phyloP scores from a whole-genome alignment of 1,140 invertebrate species.

The Zaprionus ghesquierei region DNA sequence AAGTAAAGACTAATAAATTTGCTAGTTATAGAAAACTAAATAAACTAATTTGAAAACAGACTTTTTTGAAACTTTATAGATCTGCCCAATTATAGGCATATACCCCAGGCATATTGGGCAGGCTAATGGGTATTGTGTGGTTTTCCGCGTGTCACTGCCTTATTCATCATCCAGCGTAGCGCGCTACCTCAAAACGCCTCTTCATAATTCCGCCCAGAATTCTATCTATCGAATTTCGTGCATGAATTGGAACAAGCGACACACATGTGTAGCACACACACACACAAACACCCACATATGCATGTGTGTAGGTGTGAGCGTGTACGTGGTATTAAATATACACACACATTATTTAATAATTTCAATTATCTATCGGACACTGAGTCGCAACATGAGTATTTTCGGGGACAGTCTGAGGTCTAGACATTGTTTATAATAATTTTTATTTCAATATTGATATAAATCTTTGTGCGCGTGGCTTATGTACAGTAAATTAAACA shows the following conservation, averaged over 20 bases:
- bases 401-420: slow-evolving; percentile 27
- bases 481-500: not conserved
- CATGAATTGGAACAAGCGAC: slow-evolving; percentile 12
- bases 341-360: slow-evolving; percentile 31
- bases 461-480: slow-evolving; percentile 35
- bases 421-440: slow-evolving; percentile 36
- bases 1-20: not conserved
- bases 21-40: not conserved
- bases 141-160: not conserved
- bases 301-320: not conserved
- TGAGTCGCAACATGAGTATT: slow-evolving; percentile 18
- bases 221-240: slow-evolving; percentile 17
- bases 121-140: not conserved
- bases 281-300: too few relatives aligned
- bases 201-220: slow-evolving; percentile 10
- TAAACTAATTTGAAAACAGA: not conserved
- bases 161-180: slow-evolving; percentile 7
- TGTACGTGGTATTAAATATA: slow-evolving; percentile 19
- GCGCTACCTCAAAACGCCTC: not conserved
- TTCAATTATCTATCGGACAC: slow-evolving; percentile 41
- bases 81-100: not conserved
- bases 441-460: slow-evolving; percentile 22
- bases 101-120: not conserved
- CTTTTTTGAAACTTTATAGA: not conserved
- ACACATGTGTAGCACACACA: not conserved